A percentile compares a stretch with the other conserved stretches of the same genome.
These are phyloP conservation scores for Urechis unicinctus DNA, from an alignment of 2,888 invertebrate species.

Conservation along the genomic window DNA sequence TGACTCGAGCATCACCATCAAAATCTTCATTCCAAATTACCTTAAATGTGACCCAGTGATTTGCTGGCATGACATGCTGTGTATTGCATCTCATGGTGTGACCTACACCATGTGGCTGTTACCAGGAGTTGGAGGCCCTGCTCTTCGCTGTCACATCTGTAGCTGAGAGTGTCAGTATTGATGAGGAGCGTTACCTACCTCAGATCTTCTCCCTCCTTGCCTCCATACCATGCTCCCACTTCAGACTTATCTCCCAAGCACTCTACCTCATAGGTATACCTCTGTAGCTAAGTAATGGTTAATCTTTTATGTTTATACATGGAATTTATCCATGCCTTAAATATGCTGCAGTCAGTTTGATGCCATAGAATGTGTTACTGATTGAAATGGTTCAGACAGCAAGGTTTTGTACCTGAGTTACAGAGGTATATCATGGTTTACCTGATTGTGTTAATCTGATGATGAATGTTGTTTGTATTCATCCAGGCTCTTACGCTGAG, in stretches of 20 bases:
- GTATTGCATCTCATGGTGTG: too few relatives aligned
- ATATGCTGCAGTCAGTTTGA: too few relatives aligned
- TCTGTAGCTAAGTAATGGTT: neutral
- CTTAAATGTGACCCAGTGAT: too few relatives aligned
- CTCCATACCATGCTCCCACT: constrained; percentile 60
- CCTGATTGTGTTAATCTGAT: too few relatives aligned
- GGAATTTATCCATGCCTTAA: neutral
- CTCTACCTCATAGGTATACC: constrained; percentile 67
- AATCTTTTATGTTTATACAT: neutral
- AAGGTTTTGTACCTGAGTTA: too few relatives aligned
- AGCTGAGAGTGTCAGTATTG: constrained; percentile 57
- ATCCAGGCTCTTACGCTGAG: constrained; percentile 75
- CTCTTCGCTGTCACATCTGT: constrained; percentile 61
- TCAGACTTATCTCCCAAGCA: constrained; percentile 65
- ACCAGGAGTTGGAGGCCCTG: constrained; percentile 60
- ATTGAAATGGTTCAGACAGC: too few relatives aligned
- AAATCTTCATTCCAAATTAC: too few relatives aligned
- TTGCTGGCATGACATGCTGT: too few relatives aligned
- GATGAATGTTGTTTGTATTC: neutral
- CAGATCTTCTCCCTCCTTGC: constrained; percentile 60
- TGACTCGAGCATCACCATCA: too few relatives aligned
- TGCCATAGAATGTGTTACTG: too few relatives aligned
- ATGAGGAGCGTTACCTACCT: constrained; percentile 58
- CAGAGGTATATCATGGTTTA: too few relatives aligned
- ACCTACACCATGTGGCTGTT: too few relatives aligned